Evolutionary conservation across 2,888 invertebrate species (phyloP).

Genomic region (Tanytarsus gracilentus): DNA sequence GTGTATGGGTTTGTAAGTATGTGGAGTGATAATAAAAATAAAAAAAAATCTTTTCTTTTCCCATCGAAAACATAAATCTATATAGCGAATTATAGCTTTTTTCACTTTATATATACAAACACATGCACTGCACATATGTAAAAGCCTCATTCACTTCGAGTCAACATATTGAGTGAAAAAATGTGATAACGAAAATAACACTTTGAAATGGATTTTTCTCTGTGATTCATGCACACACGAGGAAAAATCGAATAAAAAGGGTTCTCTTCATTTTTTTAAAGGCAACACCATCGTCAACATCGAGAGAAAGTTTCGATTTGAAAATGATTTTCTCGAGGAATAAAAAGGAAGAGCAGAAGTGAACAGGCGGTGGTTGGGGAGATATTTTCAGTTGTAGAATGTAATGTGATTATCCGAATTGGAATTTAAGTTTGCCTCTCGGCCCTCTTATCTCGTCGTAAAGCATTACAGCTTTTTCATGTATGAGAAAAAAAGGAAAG

Average conservation of each 20-base stretch:
- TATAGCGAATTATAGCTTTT: slow-evolving; percentile 7
- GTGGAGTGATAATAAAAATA: background rate
- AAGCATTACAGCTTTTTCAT: background rate
- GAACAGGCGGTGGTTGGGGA: background rate
- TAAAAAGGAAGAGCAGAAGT: background rate
- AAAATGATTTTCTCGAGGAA: no score
- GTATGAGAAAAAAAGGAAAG: background rate
- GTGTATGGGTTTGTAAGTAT: background rate
- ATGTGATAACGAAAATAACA: slow-evolving; percentile 8
- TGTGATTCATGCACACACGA: background rate
- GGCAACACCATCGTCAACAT: no score
- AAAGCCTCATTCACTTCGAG: no score
- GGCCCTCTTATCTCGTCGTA: background rate
- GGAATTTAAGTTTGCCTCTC: slow-evolving; percentile 15
- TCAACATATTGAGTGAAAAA: slow-evolving; percentile 25
- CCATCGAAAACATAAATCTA: no score
- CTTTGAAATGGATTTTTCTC: slow-evolving; percentile 10
- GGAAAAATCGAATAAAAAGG: background rate
- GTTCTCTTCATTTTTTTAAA: background rate
- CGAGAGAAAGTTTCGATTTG: no score
- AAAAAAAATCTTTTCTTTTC: background rate
- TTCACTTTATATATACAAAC: background rate
- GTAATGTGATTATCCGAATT: slow-evolving; percentile 21
- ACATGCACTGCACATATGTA: no score
- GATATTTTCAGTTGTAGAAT: no score